Evolutionary conservation across 2,888 invertebrate genomes (phyloP).

Genomic region (Dasypogon diadema): DNA sequence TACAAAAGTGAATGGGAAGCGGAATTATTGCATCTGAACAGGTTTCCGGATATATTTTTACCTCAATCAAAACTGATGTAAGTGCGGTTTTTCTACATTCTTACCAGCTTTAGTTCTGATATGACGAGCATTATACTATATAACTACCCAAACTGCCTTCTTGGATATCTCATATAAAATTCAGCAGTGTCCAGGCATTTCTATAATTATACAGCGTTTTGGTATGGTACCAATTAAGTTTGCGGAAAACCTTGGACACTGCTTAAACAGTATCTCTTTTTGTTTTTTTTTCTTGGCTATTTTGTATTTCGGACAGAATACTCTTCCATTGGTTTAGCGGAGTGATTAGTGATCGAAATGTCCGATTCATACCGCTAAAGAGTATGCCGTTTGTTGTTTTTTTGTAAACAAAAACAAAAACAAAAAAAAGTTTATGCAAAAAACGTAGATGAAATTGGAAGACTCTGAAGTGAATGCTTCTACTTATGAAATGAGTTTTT

Average conservation of each 20-base stretch:
- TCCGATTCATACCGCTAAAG: background rate
- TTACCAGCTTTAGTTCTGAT: background rate
- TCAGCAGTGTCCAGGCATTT: background rate
- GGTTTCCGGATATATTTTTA: background rate
- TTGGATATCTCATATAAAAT: background rate
- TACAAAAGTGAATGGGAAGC: background rate
- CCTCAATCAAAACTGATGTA: background rate
- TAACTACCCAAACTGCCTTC: background rate
- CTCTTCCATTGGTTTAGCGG: background rate
- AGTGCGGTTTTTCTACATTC: background rate
- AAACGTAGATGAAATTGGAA: background rate
- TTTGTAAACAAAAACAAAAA: too few relatives aligned
- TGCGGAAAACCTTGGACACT: background rate
- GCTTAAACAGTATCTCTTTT: background rate
- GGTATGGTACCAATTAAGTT: background rate
- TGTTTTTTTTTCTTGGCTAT: background rate
- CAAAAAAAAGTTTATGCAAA: background rate
- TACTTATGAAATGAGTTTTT: too few relatives aligned
- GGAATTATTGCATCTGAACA: background rate
- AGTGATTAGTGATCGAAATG: background rate
- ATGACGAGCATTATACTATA: background rate
- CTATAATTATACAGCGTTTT: background rate
- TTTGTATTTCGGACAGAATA: background rate
- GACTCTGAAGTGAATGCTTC: too few relatives aligned
- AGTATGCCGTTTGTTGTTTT: too few relatives aligned